phyloP scores from a whole-genome alignment of 2,888 invertebrate genomes.

The Leptinotarsa peninsularis region DNA sequence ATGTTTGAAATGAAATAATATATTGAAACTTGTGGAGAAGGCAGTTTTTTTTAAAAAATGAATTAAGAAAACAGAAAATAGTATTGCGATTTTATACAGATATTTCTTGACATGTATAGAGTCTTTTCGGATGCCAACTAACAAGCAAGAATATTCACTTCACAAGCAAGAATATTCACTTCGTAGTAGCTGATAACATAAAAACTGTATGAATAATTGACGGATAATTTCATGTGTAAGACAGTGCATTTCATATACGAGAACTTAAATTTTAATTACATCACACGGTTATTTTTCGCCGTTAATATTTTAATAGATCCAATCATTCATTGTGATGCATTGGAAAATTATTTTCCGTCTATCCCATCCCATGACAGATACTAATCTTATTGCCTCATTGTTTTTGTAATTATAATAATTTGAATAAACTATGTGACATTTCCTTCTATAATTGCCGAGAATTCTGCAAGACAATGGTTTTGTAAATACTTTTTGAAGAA shows the following conservation, averaged over 20 bases:
- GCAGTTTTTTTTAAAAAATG: no score
- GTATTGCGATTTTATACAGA: no score
- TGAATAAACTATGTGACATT: slow-evolving; percentile 21
- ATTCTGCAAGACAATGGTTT: slow-evolving; percentile 10
- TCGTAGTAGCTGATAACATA: no score
- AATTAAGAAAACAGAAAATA: no score
- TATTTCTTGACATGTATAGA: no score
- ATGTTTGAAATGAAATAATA: no score
- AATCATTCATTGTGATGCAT: neutral
- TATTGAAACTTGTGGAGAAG: no score
- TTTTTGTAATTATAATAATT: slow-evolving; percentile 22
- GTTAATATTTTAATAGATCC: slow-evolving; percentile 9
- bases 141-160: no score
- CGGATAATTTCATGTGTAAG: neutral
- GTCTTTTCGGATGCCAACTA: no score
- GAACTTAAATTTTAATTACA: slow-evolving; percentile 3
- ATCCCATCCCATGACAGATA: slow-evolving; percentile 23
- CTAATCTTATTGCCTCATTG: slow-evolving; percentile 11
- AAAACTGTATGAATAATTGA: no score
- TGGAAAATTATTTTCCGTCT: slow-evolving; percentile 1
- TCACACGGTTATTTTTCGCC: slow-evolving; percentile 5
- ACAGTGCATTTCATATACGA: neutral
- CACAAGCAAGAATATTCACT: no score
- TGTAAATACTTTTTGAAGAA: slow-evolving; percentile 4
- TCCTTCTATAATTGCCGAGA: neutral